A percentile compares a stretch with the other conserved stretches of the same genome.
Conservation (phyloP, 2,797 vertebrate species). For the Halcyon leucocephala region DNA sequence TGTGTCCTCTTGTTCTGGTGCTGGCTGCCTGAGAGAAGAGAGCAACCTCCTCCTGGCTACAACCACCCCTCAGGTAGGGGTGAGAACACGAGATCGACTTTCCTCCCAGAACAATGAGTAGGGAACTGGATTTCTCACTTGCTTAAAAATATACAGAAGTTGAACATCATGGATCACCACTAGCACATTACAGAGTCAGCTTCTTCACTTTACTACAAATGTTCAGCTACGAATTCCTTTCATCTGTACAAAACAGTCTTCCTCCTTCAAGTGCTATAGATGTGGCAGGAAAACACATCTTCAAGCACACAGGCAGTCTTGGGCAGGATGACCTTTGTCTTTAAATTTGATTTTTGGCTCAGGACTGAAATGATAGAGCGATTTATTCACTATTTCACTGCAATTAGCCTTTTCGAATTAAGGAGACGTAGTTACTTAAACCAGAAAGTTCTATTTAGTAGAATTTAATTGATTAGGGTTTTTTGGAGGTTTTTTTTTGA, state of each 20-base stretch:
- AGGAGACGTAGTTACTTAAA: neutral
- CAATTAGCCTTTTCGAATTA: neutral
- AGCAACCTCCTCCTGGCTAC: too few species aligned
- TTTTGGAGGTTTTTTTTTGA: neutral
- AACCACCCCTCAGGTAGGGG: too few species aligned
- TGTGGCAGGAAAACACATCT: neutral
- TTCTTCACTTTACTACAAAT: neutral
- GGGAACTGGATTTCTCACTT: neutral
- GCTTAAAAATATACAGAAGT: neutral
- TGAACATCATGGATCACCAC: neutral
- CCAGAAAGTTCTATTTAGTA: neutral
- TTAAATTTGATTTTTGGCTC: neutral
- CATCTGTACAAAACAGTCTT: neutral
- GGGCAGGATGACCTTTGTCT: neutral
- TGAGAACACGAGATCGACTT: slow-evolving; percentile 1
- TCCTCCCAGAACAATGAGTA: neutral
- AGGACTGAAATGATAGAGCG: neutral
- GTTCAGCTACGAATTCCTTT: neutral
- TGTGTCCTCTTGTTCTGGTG: too few species aligned
- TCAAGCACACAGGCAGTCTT: neutral
- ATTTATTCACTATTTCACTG: neutral
- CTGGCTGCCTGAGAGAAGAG: too few species aligned
- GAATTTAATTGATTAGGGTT: neutral
- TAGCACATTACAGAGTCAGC: neutral
- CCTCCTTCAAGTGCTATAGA: neutral